These are phyloP conservation scores for Drosophila pegasa DNA, from an alignment of 2,888 invertebrate species.

Conservation along the genomic window DNA sequence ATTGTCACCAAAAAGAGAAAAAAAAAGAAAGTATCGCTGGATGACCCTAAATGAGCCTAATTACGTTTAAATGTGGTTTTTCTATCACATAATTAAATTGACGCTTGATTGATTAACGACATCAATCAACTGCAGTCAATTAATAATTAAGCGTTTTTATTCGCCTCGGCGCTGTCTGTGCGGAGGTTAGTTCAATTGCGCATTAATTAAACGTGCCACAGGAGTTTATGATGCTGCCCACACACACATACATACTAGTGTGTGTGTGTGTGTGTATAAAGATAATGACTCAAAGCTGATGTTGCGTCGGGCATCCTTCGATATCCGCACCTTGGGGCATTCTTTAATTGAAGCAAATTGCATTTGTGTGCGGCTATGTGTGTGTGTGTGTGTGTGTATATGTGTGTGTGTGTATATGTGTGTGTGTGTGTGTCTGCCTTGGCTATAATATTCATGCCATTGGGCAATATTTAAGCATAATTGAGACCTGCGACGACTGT, in stretches of 20 bases:
- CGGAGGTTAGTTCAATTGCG: slow-evolving; percentile 43
- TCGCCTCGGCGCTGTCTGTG: slow-evolving; percentile 30
- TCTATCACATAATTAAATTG: slow-evolving; percentile 7
- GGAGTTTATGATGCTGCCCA: slow-evolving; percentile 45
- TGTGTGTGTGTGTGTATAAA: neutral
- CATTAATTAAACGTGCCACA: slow-evolving; percentile 49
- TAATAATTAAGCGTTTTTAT: slow-evolving; percentile 22
- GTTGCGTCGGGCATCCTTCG: slow-evolving; percentile 9
- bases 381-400: slow-evolving; percentile 27
- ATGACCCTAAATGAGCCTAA: neutral
- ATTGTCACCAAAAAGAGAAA: neutral
- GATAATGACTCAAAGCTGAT: slow-evolving; percentile 7
- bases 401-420: slow-evolving; percentile 20
- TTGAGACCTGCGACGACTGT: slow-evolving; percentile 6
- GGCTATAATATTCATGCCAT: slow-evolving; percentile 51
- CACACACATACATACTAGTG: neutral
- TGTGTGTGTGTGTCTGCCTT: slow-evolving; percentile 9
- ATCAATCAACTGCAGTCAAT: slow-evolving; percentile 28
- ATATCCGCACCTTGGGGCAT: slow-evolving; percentile 18
- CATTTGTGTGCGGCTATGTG: slow-evolving; percentile 27
- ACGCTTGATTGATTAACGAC: slow-evolving; percentile 16
- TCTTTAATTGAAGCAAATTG: slow-evolving; percentile 44
- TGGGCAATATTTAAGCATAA: slow-evolving; percentile 39
- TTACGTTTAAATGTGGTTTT: neutral
- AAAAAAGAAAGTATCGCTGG: neutral